Base-by-base conservation (phyloP, 53 echinoderm and acorn worm species). In the Apostichopus leukothele region DNA sequence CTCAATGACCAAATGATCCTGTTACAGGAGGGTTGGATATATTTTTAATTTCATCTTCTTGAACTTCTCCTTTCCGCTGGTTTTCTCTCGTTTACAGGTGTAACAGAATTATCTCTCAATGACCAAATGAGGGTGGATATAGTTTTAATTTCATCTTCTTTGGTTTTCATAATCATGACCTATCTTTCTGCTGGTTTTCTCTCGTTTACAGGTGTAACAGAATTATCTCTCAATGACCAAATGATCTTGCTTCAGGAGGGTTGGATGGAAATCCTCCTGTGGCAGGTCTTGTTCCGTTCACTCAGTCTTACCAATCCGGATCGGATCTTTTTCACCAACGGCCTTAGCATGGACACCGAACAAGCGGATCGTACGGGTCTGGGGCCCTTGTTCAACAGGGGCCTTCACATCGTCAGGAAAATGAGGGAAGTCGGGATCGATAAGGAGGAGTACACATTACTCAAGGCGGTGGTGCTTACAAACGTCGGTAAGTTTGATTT, bases 261-360 rank as follows among this genome's bases (percentile, higher is more conserved):
- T 0, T 96, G 96, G 96, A 94, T 94, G 94, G 96, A 96, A 88
- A 94, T 96, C 51, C 90, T 96, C n/a, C 74, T 94, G 18, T 86
- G 92, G 75, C 93, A 95, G 76, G 95, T 95, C 50, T 79, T 95
- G 90, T 93, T 94, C 88, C 91, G 96, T 5, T 95, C 94, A 14
- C 88, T 93, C 71, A 88, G 91, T 80, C 92, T 96, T 86, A 88
- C 60, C 23, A 75, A 94, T 5, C 89, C 88, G 4, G 90, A 92
- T 86, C 89, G 92, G 52, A 91, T 96, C 86, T 92, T 94, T 75
- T 92, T 94, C 93, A 90, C 94, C 75, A 90, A 92, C 79, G 92
- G 92, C 86, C 89, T 92, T 52, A 92, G 92, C 74, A 92, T 92
- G 92, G 92, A 92, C 86, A 88, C 88, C 19, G 92, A 89, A 79